Base-by-base conservation (phyloP, 2,797 vertebrate species). In the Galaxias olidus region DNA sequence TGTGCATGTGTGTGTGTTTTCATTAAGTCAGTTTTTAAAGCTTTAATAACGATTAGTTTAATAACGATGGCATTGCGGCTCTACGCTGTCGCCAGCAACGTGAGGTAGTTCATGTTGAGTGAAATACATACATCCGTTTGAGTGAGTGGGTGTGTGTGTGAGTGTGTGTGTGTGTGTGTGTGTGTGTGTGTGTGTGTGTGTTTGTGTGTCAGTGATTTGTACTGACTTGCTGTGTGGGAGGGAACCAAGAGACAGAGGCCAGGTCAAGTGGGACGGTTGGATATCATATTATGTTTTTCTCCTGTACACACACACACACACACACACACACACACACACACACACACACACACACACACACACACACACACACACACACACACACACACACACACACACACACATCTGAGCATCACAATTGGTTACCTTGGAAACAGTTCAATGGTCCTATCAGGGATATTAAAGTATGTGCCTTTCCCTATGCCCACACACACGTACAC, bases 341-440 rank as follows among this genome's bases (percentile, higher is more conserved):
- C 49, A 55, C 57, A 59, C 59, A 52, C 18, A 15, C 62, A 47
- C 54, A 65, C 13, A 63, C 63, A 63, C 64, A 66, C 61, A 66
- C 66, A 82, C 71, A 60, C 69, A 63, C 12, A 81, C 80, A 82
- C 81, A 51, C n/a, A n/a, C 56, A 60, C 63, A 74, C 68, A 74
- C 62, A 72, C 70, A 65, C 68, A 49, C 44, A 44, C 44, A 66
- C 40, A 59, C 20, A 58, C 15, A 59, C 43, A 20, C 44, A 14
- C 54, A 71, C 71, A 82, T 80, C 81, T 84, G 84, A 81, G 79
- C 75, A 84, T 66, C 71, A 75, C 59, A 19, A 66, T 77, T 68
- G 6, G 92, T 93, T 94, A 90, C 94, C 91, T 69, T 93, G 92
- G 92, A 88, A 96, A 94, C 86, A 78, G 70, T 73, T 80, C 73